Conservation (phyloP, 2,113 vertebrate genomes). For the Sander vitreus region DNA sequence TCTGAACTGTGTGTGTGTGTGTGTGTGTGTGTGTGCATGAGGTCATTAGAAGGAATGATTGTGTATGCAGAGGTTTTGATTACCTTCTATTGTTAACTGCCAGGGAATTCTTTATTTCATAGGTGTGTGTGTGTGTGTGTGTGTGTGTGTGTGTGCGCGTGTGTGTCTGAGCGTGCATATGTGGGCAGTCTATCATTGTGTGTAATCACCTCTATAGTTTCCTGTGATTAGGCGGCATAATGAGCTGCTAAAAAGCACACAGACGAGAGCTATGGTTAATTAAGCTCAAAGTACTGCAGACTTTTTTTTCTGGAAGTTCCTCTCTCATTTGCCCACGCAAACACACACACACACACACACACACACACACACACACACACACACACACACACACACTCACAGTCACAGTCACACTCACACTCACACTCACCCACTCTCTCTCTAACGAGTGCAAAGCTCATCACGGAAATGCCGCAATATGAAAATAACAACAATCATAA, state of each 20-base stretch:
- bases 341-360: conserved; percentile 17
- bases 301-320: conserved; percentile 21
- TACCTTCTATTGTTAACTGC: conserved; percentile 46
- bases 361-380: conserved; percentile 15
- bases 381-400: neutral
- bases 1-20: conserved; percentile 1
- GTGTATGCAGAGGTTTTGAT: conserved; percentile 48
- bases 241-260: conserved; percentile 70
- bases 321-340: neutral
- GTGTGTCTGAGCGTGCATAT: conserved; percentile 3
- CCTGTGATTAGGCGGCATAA: conserved; percentile 65
- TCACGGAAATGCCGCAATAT: conserved; percentile 74
- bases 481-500: conserved; percentile 83
- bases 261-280: conserved; percentile 65
- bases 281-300: conserved; percentile 44
- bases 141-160: conserved; percentile 20
- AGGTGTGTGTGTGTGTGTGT: conserved; percentile 20
- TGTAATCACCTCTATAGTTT: conserved; percentile 63
- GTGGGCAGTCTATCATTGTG: conserved; percentile 29
- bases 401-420: neutral
- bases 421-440: conserved; percentile 1
- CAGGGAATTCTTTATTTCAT: conserved; percentile 31
- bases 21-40: conserved; percentile 36
- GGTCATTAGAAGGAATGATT: conserved; percentile 59
- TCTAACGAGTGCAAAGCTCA: conserved; percentile 68